Conservation (phyloP, 2,797 vertebrate genomes). For the Limnodromus scolopaceus region DNA sequence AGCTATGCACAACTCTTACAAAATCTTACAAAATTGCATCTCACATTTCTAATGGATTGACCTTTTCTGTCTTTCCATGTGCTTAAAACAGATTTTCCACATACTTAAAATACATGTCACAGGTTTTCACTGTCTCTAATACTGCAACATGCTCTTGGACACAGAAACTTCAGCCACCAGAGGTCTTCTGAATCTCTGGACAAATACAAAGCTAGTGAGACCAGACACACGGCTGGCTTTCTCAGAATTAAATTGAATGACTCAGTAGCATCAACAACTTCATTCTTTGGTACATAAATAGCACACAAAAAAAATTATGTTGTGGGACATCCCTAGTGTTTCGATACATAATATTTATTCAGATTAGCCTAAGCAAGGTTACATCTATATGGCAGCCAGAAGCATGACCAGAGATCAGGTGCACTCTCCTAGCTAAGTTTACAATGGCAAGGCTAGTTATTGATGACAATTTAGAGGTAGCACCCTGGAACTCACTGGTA, state of each 20-base stretch:
- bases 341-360: background rate
- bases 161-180: background rate
- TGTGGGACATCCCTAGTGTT: background rate
- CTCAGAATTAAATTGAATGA: background rate
- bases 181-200: background rate
- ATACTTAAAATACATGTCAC: fast-evolving
- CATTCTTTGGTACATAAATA: background rate
- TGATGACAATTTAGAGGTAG: background rate
- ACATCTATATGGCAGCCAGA: background rate
- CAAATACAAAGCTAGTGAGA: background rate
- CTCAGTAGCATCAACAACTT: background rate
- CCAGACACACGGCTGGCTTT: background rate
- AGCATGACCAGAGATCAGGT: fast-evolving
- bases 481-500: background rate
- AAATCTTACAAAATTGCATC: background rate
- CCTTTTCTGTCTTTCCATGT: background rate
- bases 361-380: background rate
- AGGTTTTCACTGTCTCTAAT: background rate
- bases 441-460: background rate
- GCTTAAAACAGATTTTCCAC: background rate
- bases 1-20: background rate
- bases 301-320: no score
- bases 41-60: background rate
- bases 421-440: background rate
- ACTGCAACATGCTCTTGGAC: background rate